Evolutionary conservation across 2,113 vertebrate species (phyloP), one percentile per base, ranked within the genome.

Genomic region (Empidonax traillii): DNA sequence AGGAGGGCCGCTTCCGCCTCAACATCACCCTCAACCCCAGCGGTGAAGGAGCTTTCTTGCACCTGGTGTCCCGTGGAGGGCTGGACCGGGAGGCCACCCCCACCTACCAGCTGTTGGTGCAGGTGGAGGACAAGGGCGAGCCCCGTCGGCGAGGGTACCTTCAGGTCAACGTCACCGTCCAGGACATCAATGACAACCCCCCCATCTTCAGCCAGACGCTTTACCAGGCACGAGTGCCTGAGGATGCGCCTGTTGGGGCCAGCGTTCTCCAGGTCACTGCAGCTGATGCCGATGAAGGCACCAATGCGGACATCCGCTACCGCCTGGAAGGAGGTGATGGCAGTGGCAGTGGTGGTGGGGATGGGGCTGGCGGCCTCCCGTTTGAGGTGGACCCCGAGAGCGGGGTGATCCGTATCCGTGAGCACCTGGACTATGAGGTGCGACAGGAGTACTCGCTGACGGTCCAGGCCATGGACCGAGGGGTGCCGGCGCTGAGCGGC

Each of bases 141-240:
- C 99, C 99, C 1, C 99, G 98, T 94, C 98, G 98, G 92, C 98
- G 98, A 30, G 99, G 99, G n/a, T 99, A 98, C 97, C 97, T 99
- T 35, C 99, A 99, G 98, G 99, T 99, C 13, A 99, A 99, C 2
- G 99, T 99, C 83, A 99, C 99, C 0, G 98, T 99, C 33, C 99
- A 99, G 94, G 99, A 99, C 93, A 99, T 99, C 72, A 99, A 99
- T 8, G 99, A 99, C 96, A 99, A 99, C 96, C 99, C 99, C 0
- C 99, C 99, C 4, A 18, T 98, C 31, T 99, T 99, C 85, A 98
- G 98, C 68, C 98, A 98, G 44, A 98, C 99, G 1, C 98, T 99
- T 55, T 99, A 99, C 95, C 98, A 99, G 73, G 98, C 98, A 9
- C 98, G 98, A 30, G 98, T 99, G 72, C 98, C 98, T 4, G 99